These are phyloP conservation scores for Uloborus plumipes DNA, from an alignment of 2,888 invertebrate species.

Conservation along the genomic window DNA sequence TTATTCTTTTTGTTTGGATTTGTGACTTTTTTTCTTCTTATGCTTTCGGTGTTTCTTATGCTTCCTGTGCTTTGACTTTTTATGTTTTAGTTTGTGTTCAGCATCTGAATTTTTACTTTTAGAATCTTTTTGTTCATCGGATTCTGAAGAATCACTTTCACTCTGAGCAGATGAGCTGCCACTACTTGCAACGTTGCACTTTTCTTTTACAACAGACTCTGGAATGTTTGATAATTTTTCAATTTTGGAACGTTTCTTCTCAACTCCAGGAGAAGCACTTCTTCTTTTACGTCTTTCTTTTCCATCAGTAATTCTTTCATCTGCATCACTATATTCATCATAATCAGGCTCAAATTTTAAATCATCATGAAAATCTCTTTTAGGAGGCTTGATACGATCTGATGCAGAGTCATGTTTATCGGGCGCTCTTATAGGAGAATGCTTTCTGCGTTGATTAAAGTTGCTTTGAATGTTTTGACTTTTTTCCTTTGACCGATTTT, in stretches of 20 bases:
- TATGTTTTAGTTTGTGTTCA: conserved; percentile 57
- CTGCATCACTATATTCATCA: conserved; percentile 62
- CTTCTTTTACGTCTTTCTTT: conserved; percentile 22
- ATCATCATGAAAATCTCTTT: conserved; percentile 51
- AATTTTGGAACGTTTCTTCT: conserved; percentile 12
- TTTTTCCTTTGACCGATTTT: conserved; percentile 13
- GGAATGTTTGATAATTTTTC: conserved; percentile 21
- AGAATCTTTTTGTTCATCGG: conserved; percentile 34
- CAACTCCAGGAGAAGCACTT: conserved; percentile 24
- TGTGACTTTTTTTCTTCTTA: conserved; percentile 63
- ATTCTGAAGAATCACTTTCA: conserved; percentile 57
- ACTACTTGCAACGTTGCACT: conserved; percentile 25
- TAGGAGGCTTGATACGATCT: conserved; percentile 8
- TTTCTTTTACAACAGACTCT: conserved; percentile 27
- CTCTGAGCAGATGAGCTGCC: conserved; percentile 35
- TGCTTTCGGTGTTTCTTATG: conserved; percentile 65
- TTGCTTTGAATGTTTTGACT: conserved; percentile 1
- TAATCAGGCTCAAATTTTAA: conserved; percentile 65
- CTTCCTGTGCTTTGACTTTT: conserved; percentile 57
- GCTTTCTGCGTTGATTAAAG: conserved; percentile 7
- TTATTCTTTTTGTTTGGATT: conserved; percentile 40
- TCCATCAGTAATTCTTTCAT: conserved; percentile 24
- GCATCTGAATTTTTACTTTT: conserved; percentile 47
- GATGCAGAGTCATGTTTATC: conserved; percentile 12
- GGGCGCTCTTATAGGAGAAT: conserved; percentile 49